Evolutionary conservation across 2,888 invertebrate species (phyloP).

Genomic region (Agapetus fuscipes): DNA sequence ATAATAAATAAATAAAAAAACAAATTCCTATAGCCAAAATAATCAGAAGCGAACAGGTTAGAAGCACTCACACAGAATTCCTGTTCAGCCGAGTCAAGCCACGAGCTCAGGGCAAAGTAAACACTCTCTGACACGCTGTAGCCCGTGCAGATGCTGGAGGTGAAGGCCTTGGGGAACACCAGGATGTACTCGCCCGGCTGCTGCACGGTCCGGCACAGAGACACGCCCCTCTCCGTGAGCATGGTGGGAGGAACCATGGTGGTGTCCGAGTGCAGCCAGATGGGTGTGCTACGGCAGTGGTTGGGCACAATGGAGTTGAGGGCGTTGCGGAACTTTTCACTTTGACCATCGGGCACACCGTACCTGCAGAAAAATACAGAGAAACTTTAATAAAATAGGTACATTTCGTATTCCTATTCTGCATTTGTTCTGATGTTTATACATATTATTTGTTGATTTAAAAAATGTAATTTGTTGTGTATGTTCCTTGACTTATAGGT

Average conservation of each 20-base stretch:
- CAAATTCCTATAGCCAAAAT: conserved; percentile 5
- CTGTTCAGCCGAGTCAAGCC: conserved; percentile 63
- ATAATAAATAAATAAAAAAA: neutral
- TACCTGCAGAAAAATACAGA: conserved; percentile 52
- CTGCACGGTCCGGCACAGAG: conserved; percentile 70
- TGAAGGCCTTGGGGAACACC: conserved; percentile 83
- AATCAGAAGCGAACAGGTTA: conserved; percentile 3
- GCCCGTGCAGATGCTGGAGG: conserved; percentile 80
- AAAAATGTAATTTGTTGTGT: no score
- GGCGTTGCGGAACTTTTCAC: conserved; percentile 63
- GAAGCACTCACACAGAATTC: conserved; percentile 59
- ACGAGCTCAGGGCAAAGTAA: conserved; percentile 75
- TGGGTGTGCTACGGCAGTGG: conserved; percentile 62
- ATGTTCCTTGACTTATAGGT: no score
- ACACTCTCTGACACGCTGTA: conserved; percentile 87
- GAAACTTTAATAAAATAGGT: no score
- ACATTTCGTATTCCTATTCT: neutral
- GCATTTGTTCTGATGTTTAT: no score
- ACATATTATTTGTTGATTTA: no score
- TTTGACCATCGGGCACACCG: conserved; percentile 72
- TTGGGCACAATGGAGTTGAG: conserved; percentile 69
- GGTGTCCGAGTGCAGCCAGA: conserved; percentile 88
- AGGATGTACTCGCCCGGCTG: conserved; percentile 82
- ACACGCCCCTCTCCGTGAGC: conserved; percentile 66
- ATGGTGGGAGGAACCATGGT: conserved; percentile 84